Evolutionary conservation across 2,113 vertebrate species (phyloP).

Genomic region (Scalopus aquaticus): DNA sequence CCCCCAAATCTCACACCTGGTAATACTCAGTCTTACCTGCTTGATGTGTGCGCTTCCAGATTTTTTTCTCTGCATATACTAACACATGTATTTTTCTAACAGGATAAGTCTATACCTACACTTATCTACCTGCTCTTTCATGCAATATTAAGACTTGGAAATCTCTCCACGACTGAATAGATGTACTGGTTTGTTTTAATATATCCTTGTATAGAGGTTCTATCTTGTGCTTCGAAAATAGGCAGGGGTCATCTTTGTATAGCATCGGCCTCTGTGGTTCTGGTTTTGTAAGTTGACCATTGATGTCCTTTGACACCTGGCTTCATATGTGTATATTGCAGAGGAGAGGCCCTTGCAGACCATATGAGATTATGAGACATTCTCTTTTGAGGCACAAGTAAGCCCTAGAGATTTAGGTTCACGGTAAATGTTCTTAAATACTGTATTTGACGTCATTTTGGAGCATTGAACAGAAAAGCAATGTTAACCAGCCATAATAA

Average conservation of each 20-base stretch:
- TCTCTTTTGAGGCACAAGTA: conserved; percentile 28
- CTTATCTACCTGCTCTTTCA: conserved; percentile 9
- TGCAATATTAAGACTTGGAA: not conserved
- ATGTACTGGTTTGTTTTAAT: not conserved
- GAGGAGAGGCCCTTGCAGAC: not conserved
- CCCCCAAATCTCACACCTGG: not conserved
- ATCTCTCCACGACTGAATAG: not conserved
- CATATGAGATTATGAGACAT: not conserved
- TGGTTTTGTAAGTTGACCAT: not conserved
- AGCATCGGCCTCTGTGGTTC: conserved; percentile 13
- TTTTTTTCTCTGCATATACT: not conserved
- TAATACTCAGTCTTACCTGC: conserved; percentile 11
- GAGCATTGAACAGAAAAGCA: not conserved
- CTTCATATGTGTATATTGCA: not conserved
- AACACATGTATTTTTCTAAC: not conserved
- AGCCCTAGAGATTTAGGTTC: conserved; percentile 32
- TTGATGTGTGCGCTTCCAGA: not conserved
- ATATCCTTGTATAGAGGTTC: not conserved
- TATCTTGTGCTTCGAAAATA: conserved; percentile 45
- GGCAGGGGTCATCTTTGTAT: conserved; percentile 10
- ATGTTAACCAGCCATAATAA: not conserved
- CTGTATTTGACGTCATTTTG: conserved; percentile 28
- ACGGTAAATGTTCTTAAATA: conserved; percentile 43
- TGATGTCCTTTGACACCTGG: not conserved
- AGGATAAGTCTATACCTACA: not conserved